These are phyloP conservation scores for Cepphus grylle DNA, from an alignment of 2,113 vertebrate genomes.

Conservation along the genomic window DNA sequence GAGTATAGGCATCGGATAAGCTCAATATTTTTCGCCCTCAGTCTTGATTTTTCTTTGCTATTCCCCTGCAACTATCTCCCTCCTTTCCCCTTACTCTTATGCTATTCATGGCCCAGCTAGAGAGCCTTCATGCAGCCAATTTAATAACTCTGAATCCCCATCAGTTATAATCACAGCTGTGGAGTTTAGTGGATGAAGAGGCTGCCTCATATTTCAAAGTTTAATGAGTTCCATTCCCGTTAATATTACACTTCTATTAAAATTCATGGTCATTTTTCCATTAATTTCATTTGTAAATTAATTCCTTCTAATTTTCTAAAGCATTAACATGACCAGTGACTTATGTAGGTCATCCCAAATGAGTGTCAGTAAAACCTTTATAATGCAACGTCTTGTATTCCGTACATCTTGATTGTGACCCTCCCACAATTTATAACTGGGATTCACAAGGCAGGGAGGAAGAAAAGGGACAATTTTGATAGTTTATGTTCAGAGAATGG, in stretches of 20 bases:
- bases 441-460: not conserved
- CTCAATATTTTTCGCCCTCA: not conserved
- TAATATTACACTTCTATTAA: conserved; percentile 15
- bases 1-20: not conserved
- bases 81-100: not conserved
- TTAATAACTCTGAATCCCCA: not conserved
- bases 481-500: not conserved
- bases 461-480: not conserved
- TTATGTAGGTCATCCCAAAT: not conserved
- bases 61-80: not conserved
- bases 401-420: not conserved
- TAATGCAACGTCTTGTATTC: not conserved
- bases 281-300: conserved; percentile 28
- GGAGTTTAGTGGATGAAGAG: not conserved
- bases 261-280: not conserved
- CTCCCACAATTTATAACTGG: not conserved
- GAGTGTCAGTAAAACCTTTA: not conserved
- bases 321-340: not conserved
- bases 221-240: conserved; percentile 13
- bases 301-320: conserved; percentile 27
- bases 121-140: not conserved
- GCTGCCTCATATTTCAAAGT: not conserved
- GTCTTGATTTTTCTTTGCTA: not conserved
- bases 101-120: not conserved
- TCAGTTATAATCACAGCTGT: not conserved